phyloP scores from a whole-genome alignment of 2,113 vertebrate genomes.

The Cairina moschata region DNA sequence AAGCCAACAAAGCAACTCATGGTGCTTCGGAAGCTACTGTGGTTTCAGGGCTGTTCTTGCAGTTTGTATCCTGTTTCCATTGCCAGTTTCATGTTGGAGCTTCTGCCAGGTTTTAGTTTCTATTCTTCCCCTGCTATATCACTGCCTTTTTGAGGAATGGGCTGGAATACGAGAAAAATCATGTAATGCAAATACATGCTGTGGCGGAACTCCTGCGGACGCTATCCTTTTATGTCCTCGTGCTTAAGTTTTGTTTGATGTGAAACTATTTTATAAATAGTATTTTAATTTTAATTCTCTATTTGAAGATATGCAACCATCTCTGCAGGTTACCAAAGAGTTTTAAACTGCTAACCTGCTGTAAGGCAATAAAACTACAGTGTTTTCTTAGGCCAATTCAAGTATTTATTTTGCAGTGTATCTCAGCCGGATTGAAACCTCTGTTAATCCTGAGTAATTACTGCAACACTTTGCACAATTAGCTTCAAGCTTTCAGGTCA shows the following conservation, averaged over 20 bases:
- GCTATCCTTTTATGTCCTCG: neutral
- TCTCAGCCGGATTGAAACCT: neutral
- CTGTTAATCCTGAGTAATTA: conserved; percentile 26
- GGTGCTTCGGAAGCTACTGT: neutral
- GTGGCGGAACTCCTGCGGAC: neutral
- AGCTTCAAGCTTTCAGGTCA: conserved; percentile 21
- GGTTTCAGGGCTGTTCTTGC: neutral
- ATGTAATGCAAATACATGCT: neutral
- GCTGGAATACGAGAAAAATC: neutral
- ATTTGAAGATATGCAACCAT: neutral
- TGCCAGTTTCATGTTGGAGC: neutral
- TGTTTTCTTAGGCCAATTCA: neutral
- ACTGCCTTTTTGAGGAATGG: neutral
- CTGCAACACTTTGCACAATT: conserved; percentile 17
- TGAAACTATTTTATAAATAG: neutral
- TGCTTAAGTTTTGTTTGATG: neutral
- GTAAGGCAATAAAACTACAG: neutral
- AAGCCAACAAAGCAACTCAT: neutral
- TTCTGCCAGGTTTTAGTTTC: neutral
- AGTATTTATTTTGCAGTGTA: neutral
- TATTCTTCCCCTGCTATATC: neutral
- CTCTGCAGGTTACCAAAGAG: neutral
- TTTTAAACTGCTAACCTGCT: neutral
- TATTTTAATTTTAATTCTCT: neutral
- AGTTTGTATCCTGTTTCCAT: neutral